phyloP scores from a whole-genome alignment of 2,888 invertebrate genomes.

The Pardosa pseudoannulata region DNA sequence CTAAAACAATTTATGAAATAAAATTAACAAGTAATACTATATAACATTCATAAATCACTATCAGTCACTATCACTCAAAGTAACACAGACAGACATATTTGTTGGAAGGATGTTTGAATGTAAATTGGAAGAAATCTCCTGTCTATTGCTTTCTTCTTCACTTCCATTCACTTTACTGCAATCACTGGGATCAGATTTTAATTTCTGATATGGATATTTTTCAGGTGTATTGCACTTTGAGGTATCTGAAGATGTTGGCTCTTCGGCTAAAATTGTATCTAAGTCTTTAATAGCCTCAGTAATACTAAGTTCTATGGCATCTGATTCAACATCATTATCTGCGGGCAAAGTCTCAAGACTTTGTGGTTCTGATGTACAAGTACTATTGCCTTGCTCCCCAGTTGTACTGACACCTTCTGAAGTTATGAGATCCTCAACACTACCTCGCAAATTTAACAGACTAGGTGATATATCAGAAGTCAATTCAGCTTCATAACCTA shows the following conservation, averaged over 20 bases:
- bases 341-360: slow-evolving; percentile 35
- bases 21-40: background rate
- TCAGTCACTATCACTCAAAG: background rate
- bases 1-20: background rate
- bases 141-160: background rate
- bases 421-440: slow-evolving; percentile 80
- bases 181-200: background rate
- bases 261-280: slow-evolving; percentile 62
- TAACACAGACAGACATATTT: background rate
- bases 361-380: slow-evolving; percentile 25
- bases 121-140: too few relatives aligned
- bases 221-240: slow-evolving; percentile 58
- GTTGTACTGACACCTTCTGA: background rate
- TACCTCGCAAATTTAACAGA: slow-evolving; percentile 83
- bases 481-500: slow-evolving; percentile 72
- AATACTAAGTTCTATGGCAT: slow-evolving; percentile 37
- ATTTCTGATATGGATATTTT: slow-evolving; percentile 13
- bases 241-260: slow-evolving; percentile 44
- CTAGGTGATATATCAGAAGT: slow-evolving; percentile 77
- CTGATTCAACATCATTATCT: slow-evolving; percentile 33
- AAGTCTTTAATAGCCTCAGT: slow-evolving; percentile 63
- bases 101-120: background rate
- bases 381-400: background rate
- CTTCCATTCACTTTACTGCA: background rate
- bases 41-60: background rate